These are phyloP conservation scores for Atherix ibis DNA, from an alignment of 2,888 invertebrate species.

Conservation along the genomic window DNA sequence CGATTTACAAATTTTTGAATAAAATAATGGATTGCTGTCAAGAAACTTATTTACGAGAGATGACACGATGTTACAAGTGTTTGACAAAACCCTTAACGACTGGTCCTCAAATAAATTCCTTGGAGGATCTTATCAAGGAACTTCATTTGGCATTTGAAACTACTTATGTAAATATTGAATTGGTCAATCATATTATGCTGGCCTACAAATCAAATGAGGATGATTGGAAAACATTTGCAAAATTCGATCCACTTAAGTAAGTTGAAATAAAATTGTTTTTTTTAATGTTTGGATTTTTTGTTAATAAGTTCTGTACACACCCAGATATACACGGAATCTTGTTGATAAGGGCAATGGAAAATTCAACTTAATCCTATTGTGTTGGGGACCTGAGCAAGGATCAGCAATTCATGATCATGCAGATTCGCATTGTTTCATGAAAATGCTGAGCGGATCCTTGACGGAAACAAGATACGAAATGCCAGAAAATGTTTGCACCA, in stretches of 20 bases:
- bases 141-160: slow-evolving; percentile 61
- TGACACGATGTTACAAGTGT: slow-evolving; percentile 27
- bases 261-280: too few relatives aligned
- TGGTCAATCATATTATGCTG: slow-evolving; percentile 62
- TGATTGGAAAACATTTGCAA: slow-evolving; percentile 91
- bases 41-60: slow-evolving; percentile 26
- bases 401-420: slow-evolving; percentile 95
- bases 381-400: slow-evolving; percentile 93
- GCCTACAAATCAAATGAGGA: slow-evolving; percentile 72
- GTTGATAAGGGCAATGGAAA: slow-evolving; percentile 93
- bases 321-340: slow-evolving; percentile 89
- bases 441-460: slow-evolving; percentile 68
- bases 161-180: slow-evolving; percentile 81
- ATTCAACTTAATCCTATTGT: slow-evolving; percentile 94
- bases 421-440: slow-evolving; percentile 95
- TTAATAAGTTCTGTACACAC: too few relatives aligned
- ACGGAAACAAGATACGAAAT: slow-evolving; percentile 51
- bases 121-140: slow-evolving; percentile 49
- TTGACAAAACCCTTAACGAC: slow-evolving; percentile 30
- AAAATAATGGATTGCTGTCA: too few relatives aligned
- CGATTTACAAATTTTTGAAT: too few relatives aligned
- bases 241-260: slow-evolving; percentile 82
- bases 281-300: too few relatives aligned
- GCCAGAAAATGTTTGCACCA: slow-evolving; percentile 10
- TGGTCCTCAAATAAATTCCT: slow-evolving; percentile 28